Evolutionary conservation across 2,888 invertebrate genomes (phyloP), one percentile per base, ranked within the genome.

Genomic region (Cacoxenus indagator): DNA sequence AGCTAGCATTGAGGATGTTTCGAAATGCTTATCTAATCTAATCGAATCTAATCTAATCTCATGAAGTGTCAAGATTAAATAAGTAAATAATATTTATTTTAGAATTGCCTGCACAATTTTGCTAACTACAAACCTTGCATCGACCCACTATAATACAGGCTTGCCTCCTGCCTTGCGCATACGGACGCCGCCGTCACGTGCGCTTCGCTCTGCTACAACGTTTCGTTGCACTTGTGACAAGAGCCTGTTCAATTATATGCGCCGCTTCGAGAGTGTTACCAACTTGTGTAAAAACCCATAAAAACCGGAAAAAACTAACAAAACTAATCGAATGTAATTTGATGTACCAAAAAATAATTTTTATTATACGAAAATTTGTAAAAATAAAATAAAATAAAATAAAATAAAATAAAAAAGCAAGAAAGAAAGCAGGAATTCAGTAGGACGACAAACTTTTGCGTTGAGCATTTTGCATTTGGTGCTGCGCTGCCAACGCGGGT

Each of bases 261-360:
- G 51, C n/a, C 51, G 19, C 22, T 51, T 51, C 51, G 22, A 17
- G 51, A 51, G 51, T 51, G 19, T 51, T 51, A 51, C 51, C 51
- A 51, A 51, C 51, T 37, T 37, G 9, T 2, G 37, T 14, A 14
- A 37, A 37, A 14, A 37, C 37, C 14, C 37, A 37, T 37, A 37
- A 37, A 37, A 8, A 22, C n/a, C 51, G 22, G 22, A 17, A 22
- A 51, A 22, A 51, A 22, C 8, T 19, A 51, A 19, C 9, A 37
- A 2, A 37, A 2, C 17, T 22, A 19, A 22, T 9, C 26, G 27
- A 55, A 69, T 83, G 83, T 80, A 81, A 83, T 81, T 82, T 83
- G 81, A 83, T 80, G 82, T 81, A 80, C 80, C 78, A 83, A 83
- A 81, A 77, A 70, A 80, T 81, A 81, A 81, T 81, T 81, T 82